Evolutionary conservation across 2,797 vertebrate genomes (phyloP).

Genomic region (Tenualosa thibaudeaui): DNA sequence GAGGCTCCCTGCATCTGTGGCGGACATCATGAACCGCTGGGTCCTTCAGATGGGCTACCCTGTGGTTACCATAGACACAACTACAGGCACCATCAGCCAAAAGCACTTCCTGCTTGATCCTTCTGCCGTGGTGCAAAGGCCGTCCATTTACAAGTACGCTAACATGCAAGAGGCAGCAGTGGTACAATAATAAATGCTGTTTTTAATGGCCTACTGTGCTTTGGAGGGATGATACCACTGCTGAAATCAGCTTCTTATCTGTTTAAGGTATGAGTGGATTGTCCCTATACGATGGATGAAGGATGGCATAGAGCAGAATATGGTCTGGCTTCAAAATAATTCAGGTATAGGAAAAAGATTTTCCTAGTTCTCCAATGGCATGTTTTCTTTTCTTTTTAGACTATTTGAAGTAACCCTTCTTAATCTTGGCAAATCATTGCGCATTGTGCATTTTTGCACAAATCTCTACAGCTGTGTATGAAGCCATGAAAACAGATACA

Average conservation of each 20-base stretch:
- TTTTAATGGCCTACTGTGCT: neutral
- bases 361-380: neutral
- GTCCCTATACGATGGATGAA: slow-evolving; percentile 82
- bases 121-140: slow-evolving; percentile 70
- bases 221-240: neutral
- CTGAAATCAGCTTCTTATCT: neutral
- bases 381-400: neutral
- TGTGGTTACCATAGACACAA: slow-evolving; percentile 82
- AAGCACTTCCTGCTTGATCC: slow-evolving; percentile 87
- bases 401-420: neutral
- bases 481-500: slow-evolving; percentile 46
- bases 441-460: neutral
- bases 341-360: slow-evolving; percentile 49
- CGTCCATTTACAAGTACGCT: slow-evolving; percentile 81
- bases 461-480: neutral
- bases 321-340: slow-evolving; percentile 76
- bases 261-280: slow-evolving; percentile 85
- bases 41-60: slow-evolving; percentile 96
- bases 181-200: neutral
- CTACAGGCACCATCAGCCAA: slow-evolving; percentile 74
- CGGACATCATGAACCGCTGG: slow-evolving; percentile 90
- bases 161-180: neutral
- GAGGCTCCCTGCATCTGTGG: slow-evolving; percentile 65
- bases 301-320: fast-evolving
- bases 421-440: neutral